Percentiles rank a stretch among this genome's conserved stretches.
phyloP scores from a whole-genome alignment of 2,888 invertebrate species.

The Formica aserva region DNA sequence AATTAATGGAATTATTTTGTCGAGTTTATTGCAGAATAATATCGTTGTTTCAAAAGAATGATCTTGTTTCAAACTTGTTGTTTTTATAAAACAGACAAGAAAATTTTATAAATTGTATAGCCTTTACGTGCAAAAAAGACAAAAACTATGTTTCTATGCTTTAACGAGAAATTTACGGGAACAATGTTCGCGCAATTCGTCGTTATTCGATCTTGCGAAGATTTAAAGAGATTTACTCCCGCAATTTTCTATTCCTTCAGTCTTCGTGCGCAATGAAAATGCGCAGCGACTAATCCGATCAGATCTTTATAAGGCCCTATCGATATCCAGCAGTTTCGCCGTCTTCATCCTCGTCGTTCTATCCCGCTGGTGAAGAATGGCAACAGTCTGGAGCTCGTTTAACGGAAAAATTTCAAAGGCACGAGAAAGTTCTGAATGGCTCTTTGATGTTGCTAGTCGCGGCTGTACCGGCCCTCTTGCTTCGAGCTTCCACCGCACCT shows the following conservation, averaged over 20 bases:
- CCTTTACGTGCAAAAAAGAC: background rate
- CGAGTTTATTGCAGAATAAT: background rate
- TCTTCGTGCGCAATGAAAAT: conserved; percentile 34
- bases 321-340: conserved; percentile 59
- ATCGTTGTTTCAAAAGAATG: background rate
- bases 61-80: background rate
- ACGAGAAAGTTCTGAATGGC: conserved; percentile 68
- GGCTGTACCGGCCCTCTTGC: conserved; percentile 60
- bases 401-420: conserved; percentile 75
- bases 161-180: background rate
- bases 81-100: background rate
- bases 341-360: conserved; percentile 57
- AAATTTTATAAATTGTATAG: background rate
- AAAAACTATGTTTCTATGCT: background rate
- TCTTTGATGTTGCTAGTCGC: conserved; percentile 74
- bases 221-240: background rate
- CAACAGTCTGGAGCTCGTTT: conserved; percentile 72
- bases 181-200: background rate
- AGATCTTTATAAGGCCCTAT: conserved; percentile 71
- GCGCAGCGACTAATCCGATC: conserved; percentile 36
- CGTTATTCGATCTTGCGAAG: background rate
- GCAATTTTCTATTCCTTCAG: conserved; percentile 27
- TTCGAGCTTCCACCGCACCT: conserved; percentile 22
- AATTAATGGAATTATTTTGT: background rate
- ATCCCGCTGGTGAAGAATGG: conserved; percentile 65